These are phyloP conservation scores for Perca flavescens DNA, from an alignment of 2,113 vertebrate genomes.

Conservation along the genomic window DNA sequence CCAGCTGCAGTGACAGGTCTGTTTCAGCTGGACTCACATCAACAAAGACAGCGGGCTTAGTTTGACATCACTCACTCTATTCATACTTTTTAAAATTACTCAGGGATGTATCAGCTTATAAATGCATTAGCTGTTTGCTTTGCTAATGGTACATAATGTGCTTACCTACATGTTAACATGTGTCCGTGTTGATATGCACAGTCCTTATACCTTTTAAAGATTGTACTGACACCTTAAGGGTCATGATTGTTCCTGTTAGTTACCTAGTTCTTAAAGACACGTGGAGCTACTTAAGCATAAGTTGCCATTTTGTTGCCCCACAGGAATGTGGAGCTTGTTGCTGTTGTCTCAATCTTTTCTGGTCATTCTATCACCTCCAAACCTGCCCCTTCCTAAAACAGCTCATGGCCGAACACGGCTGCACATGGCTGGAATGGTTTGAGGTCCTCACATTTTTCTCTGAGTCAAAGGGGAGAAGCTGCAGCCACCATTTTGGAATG, in stretches of 20 bases:
- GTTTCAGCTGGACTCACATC: background rate
- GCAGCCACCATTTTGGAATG: background rate
- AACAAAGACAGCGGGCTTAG: background rate
- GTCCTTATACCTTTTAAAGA: background rate
- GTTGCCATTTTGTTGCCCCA: slow-evolving; percentile 18
- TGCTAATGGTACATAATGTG: background rate
- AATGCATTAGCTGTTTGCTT: background rate
- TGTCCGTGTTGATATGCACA: background rate
- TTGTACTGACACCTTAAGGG: background rate
- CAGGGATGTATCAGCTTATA: background rate
- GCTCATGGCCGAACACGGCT: slow-evolving; percentile 47
- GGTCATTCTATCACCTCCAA: slow-evolving; percentile 52
- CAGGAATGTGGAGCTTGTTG: slow-evolving; percentile 19
- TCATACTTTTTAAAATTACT: background rate
- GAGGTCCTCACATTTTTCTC: slow-evolving; percentile 59
- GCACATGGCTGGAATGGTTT: slow-evolving; percentile 55
- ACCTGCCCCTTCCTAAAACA: slow-evolving; percentile 60
- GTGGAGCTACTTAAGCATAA: background rate
- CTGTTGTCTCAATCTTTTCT: slow-evolving; percentile 38
- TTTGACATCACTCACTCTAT: background rate
- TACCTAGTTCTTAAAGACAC: background rate
- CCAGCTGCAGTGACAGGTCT: slow-evolving; percentile 11
- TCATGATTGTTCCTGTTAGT: background rate
- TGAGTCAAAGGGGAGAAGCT: slow-evolving; percentile 32
- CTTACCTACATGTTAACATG: background rate